These are phyloP conservation scores for Cataglyphis livida DNA, from an alignment of 2,888 invertebrate species.

Conservation along the genomic window DNA sequence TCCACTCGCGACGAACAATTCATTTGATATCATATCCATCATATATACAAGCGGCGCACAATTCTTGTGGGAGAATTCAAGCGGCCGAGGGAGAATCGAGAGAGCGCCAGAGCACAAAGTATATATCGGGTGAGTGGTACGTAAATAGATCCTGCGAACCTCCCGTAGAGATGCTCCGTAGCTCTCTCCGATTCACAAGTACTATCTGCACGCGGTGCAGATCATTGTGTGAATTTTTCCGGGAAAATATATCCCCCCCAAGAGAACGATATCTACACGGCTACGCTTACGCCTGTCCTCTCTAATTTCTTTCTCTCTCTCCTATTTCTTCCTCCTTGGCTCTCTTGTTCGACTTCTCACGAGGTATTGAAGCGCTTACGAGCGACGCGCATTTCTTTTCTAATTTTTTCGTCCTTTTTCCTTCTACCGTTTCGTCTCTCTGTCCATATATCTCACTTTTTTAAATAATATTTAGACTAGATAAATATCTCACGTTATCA, in stretches of 20 bases:
- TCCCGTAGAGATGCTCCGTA: conserved; percentile 37
- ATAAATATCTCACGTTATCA: conserved; percentile 15
- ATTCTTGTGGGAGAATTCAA: background rate
- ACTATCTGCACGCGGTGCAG: conserved; percentile 7
- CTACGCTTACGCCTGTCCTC: conserved; percentile 26
- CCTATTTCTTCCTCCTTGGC: background rate
- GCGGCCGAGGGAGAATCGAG: background rate
- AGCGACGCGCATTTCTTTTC: background rate
- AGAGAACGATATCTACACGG: background rate
- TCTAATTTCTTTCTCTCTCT: background rate
- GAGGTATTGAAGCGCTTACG: background rate
- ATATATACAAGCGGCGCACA: conserved; percentile 19
- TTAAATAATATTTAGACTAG: background rate
- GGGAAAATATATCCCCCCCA: background rate
- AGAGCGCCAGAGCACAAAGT: background rate
- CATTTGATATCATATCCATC: conserved; percentile 81
- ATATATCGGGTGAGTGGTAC: background rate
- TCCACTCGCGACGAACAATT: conserved; percentile 72
- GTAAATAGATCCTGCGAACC: conserved; percentile 1
- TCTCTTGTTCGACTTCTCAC: background rate
- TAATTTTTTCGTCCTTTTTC: background rate
- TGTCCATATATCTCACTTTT: background rate
- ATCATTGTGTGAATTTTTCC: conserved; percentile 12
- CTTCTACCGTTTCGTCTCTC: background rate
- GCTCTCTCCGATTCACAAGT: conserved; percentile 37